Conservation (phyloP, 2,113 vertebrate species). For the Morone chrysops region DNA sequence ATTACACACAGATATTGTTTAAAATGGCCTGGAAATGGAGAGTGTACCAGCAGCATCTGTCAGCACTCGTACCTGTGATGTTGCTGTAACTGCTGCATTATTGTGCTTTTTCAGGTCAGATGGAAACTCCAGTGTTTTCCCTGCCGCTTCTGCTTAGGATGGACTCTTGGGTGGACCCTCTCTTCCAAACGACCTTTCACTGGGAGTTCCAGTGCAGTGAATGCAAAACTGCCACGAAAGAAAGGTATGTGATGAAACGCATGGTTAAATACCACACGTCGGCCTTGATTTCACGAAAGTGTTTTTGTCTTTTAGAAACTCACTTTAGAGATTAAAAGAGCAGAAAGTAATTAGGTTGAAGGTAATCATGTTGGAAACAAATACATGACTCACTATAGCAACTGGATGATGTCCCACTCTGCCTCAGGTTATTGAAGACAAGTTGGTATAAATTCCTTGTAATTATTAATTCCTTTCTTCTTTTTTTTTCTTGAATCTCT, state of each 20-base stretch:
- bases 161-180: conserved; percentile 84
- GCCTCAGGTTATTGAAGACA: background rate
- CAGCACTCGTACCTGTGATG: rapidly evolving
- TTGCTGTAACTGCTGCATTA: background rate
- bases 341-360: background rate
- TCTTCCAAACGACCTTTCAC: conserved; percentile 86
- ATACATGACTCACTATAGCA: background rate
- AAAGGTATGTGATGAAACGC: conserved; percentile 78
- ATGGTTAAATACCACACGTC: too few relatives aligned
- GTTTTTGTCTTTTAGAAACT: background rate
- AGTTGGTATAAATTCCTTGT: background rate
- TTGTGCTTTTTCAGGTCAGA: conserved; percentile 83
- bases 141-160: conserved; percentile 86
- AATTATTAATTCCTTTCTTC: background rate
- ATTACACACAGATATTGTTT: too few relatives aligned
- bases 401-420: background rate
- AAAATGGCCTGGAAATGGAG: background rate
- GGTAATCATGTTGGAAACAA: background rate
- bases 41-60: background rate
- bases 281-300: background rate
- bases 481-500: background rate
- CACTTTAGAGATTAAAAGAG: background rate
- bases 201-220: conserved; percentile 89
- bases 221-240: conserved; percentile 84
- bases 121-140: conserved; percentile 91